Conservation (phyloP, 2,797 vertebrate genomes). For the Pagetopsis macropterus region DNA sequence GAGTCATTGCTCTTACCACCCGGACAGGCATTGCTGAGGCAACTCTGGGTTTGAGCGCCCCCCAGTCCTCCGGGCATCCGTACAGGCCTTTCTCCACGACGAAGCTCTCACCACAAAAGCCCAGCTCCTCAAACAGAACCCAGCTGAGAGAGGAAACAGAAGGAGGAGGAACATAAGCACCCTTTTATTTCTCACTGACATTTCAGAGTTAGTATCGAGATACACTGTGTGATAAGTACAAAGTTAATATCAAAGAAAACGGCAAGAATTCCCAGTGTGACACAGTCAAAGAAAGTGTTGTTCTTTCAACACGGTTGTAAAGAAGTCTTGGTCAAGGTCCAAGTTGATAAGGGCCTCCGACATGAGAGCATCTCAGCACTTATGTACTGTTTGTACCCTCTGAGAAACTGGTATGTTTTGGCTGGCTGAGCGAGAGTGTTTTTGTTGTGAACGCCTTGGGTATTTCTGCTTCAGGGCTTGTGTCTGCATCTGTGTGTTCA, state of each 20-base stretch:
- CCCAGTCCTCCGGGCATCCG: slow-evolving; percentile 90
- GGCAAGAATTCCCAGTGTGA: slow-evolving; percentile 2
- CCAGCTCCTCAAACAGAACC: slow-evolving; percentile 91
- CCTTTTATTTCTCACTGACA: slow-evolving; percentile 22
- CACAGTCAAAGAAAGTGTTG: background rate
- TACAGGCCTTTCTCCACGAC: slow-evolving; percentile 93
- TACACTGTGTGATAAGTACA: slow-evolving; percentile 10
- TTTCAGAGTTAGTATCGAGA: slow-evolving; percentile 13
- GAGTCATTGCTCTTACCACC: slow-evolving; percentile 83
- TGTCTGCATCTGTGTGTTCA: slow-evolving; percentile 44
- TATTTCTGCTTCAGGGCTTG: background rate
- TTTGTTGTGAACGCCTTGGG: background rate
- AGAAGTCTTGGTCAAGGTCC: slow-evolving; percentile 27
- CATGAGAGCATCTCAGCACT: slow-evolving; percentile 22
- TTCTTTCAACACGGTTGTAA: slow-evolving; percentile 12
- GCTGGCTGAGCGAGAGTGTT: background rate
- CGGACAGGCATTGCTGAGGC: slow-evolving; percentile 90
- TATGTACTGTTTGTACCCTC: slow-evolving; percentile 10
- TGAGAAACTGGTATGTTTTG: slow-evolving; percentile 4
- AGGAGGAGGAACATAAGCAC: background rate
- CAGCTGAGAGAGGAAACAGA: slow-evolving; percentile 80
- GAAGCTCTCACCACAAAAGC: slow-evolving; percentile 90
- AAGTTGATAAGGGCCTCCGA: slow-evolving; percentile 6
- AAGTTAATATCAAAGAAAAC: background rate
- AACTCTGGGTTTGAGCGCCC: slow-evolving; percentile 83